Evolutionary conservation across 1,140 invertebrate genomes (phyloP), one percentile per base, ranked within the genome.

Genomic region (Drosophila funebris): DNA sequence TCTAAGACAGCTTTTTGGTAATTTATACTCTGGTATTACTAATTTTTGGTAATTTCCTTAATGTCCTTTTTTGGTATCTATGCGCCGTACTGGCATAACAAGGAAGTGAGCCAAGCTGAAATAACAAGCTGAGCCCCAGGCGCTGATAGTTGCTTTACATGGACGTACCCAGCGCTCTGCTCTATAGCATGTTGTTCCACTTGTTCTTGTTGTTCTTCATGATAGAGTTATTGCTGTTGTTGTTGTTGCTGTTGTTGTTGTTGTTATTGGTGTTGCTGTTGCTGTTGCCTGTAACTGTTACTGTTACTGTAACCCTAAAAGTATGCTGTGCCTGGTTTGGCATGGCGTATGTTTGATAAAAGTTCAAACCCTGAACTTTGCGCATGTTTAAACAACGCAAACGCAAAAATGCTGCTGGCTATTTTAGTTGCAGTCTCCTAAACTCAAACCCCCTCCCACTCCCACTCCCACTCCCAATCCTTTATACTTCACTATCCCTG

Each of bases 351-450:
- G 73, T 90, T 85, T 80, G 82, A 89, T 83, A 83, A 90, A 90
- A 90, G 87, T 90, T 90, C 82, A 90, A 88, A 63, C 68, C 83
- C 82, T 73, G 75, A 90, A 90, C 87, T 90, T 90, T 90, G 88
- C 83, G 82, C 82, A 87, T 90, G 88, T 90, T 90, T 83, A 88
- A 83, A 89, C 85, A 90, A 90, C 84, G 85, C 77, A 90, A 81
- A 90, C 80, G 85, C 85, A 90, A 90, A 90, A 90, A 90, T 89
- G 85, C 85, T 85, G 80, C 76, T 73, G 85, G 85, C 85, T 90
- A 90, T 90, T 90, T 85, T 90, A 85, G 83, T 88, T 85, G 83
- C 78, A 85, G 67, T 46, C 68, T 46, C 8, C 50, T 56, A 27
- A 27, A 29, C 39, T 63, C 53, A 43, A 37, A 27, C 24, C 48